A percentile compares a stretch with the other conserved stretches of the same genome.
Conservation (phyloP, 2,113 vertebrate species). For the Onychostoma macrolepis region DNA sequence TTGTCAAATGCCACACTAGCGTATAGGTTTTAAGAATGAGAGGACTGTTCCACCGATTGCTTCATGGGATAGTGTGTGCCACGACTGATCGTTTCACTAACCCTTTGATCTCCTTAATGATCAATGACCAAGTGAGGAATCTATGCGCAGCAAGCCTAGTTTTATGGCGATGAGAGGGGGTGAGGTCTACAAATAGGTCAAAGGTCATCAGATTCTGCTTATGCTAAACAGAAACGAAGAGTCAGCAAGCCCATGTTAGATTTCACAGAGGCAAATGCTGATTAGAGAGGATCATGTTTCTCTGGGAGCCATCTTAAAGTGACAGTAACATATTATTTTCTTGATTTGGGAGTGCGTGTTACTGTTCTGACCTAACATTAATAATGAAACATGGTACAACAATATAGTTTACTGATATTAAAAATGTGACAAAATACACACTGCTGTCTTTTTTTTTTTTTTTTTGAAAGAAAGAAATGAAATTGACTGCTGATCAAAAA, state of each 20-base stretch:
- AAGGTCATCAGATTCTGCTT: constrained; percentile 61
- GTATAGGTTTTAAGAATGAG: background rate
- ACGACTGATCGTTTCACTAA: background rate
- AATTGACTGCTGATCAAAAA: too few species aligned
- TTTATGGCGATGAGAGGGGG: constrained; percentile 56
- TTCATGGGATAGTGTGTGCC: constrained; percentile 12
- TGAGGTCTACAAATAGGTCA: constrained; percentile 63
- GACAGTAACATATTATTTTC: constrained; percentile 28
- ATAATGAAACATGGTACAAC: background rate
- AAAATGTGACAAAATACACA: background rate
- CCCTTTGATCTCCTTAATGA: constrained; percentile 58
- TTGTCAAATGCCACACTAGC: background rate
- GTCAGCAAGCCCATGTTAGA: constrained; percentile 67
- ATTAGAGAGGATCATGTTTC: constrained; percentile 68
- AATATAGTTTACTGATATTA: background rate
- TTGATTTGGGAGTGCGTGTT: background rate
- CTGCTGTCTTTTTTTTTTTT: background rate
- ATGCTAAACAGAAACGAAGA: constrained; percentile 68
- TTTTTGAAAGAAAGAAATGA: background rate
- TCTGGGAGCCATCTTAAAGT: constrained; percentile 59
- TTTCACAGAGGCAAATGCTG: constrained; percentile 66
- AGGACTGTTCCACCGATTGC: background rate
- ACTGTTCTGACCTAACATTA: background rate
- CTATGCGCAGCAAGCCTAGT: constrained; percentile 48
- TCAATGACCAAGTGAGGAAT: constrained; percentile 65